A percentile compares a stretch with the other conserved stretches of the same genome.
These are phyloP conservation scores for Corythaeola cristata DNA, from an alignment of 2,113 vertebrate genomes.

Conservation along the genomic window DNA sequence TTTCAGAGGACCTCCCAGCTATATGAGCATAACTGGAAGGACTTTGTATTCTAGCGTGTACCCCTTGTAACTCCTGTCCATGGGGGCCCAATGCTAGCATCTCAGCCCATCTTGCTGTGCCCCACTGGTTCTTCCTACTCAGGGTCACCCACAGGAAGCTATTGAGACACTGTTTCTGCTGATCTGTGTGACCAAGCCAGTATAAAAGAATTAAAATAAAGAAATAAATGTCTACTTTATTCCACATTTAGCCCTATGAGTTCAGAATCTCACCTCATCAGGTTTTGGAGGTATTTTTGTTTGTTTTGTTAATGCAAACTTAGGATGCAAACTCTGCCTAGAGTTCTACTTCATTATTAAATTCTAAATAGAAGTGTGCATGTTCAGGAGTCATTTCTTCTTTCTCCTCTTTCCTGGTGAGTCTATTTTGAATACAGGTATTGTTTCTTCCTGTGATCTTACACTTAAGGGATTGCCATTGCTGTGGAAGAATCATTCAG, in stretches of 20 bases:
- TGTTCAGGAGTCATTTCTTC: not conserved
- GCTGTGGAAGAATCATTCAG: not conserved
- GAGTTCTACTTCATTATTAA: not conserved
- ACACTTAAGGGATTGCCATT: not conserved
- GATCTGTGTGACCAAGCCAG: not conserved
- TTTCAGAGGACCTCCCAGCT: not conserved
- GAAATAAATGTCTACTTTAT: not conserved
- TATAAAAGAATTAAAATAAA: not conserved
- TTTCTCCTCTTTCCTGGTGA: not conserved
- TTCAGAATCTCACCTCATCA: not conserved
- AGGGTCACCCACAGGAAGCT: not conserved
- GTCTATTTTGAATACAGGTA: not conserved
- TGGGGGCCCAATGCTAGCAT: not conserved
- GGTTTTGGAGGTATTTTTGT: not conserved
- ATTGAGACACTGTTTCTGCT: not conserved
- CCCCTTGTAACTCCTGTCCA: not conserved
- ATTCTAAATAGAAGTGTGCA: not conserved
- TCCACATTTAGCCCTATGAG: not conserved
- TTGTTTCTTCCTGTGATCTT: not conserved
- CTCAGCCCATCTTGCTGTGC: not conserved
- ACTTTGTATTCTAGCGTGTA: not conserved
- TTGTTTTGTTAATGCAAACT: not conserved
- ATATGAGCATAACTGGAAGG: not conserved
- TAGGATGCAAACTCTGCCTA: not conserved
- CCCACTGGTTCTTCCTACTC: accelerated